Evolutionary conservation across 2,113 vertebrate genomes (phyloP).

Genomic region (Scytalopus superciliaris): DNA sequence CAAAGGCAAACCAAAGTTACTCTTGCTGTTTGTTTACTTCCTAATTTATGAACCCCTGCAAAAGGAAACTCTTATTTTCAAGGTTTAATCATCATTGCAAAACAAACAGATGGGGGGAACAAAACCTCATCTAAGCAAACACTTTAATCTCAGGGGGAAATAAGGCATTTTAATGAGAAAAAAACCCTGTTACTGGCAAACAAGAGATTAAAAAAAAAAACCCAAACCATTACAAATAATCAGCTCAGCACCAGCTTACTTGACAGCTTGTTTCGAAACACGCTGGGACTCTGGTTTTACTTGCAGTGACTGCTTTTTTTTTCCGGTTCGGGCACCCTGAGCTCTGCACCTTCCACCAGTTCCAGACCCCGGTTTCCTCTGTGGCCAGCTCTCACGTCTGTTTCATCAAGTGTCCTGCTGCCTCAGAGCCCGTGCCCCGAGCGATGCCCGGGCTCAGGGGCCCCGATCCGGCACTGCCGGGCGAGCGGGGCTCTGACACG

Average conservation of each 20-base stretch:
- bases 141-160: neutral
- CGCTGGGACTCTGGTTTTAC: neutral
- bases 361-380: rapidly evolving
- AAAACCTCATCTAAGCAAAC: neutral
- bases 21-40: conserved; percentile 36
- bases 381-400: rapidly evolving
- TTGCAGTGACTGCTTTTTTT: neutral
- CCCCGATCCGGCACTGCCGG: no score
- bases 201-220: neutral
- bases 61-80: neutral
- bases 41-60: neutral
- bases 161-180: neutral
- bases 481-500: neutral
- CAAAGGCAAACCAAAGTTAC: conserved; percentile 19
- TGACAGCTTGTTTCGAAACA: neutral
- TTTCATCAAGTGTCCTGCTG: neutral
- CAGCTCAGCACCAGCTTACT: neutral
- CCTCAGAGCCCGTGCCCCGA: neutral
- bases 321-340: neutral
- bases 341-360: no score
- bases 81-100: neutral
- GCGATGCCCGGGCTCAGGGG: no score
- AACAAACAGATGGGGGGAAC: neutral
- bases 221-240: neutral
- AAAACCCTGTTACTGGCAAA: neutral